Conservation (phyloP, 2,113 vertebrate genomes). For the Sprattus sprattus region DNA sequence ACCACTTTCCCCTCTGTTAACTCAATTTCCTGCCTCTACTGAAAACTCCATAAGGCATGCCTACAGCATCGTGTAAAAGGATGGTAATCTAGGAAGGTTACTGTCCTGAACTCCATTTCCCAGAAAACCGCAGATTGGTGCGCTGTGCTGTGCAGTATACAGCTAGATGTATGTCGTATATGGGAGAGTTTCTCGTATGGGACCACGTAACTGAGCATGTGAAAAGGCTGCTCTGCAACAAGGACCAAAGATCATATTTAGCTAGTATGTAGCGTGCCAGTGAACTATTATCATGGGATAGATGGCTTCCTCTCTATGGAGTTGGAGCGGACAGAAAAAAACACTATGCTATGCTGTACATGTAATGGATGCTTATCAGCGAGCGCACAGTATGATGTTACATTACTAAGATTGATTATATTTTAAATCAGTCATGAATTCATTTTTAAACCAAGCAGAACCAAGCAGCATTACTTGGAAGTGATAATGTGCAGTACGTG, state of each 20-base stretch:
- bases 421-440: not conserved
- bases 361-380: not conserved
- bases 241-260: not conserved
- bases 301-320: not conserved
- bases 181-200: not conserved
- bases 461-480: not conserved
- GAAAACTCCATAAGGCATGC: not conserved
- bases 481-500: not conserved
- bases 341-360: too few species aligned
- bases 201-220: not conserved
- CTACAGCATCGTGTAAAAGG: not conserved
- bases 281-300: not conserved
- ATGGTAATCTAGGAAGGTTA: not conserved
- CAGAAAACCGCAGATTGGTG: not conserved
- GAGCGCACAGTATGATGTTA: not conserved
- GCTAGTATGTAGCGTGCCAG: not conserved
- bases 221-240: not conserved
- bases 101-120: not conserved
- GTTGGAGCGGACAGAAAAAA: not conserved
- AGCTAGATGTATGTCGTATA: not conserved
- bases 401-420: not conserved
- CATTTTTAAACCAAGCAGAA: not conserved
- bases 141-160: not conserved
- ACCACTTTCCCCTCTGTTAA: conserved; percentile 10
- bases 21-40: conserved; percentile 28